Evolutionary conservation across 2,888 invertebrate genomes (phyloP).

Genomic region (Apoda limacodes): DNA sequence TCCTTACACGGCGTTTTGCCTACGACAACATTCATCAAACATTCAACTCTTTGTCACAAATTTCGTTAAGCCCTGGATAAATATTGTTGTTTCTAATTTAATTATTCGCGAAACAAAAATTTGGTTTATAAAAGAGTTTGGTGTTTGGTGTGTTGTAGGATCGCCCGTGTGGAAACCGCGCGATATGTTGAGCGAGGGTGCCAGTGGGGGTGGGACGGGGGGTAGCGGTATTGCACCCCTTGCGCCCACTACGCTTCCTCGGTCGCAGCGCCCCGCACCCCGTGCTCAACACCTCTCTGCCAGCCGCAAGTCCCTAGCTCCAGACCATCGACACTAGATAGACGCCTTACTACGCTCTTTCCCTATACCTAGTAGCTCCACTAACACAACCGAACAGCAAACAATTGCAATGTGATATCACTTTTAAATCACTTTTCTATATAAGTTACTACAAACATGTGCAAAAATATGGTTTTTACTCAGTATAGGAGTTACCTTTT

Average conservation of each 20-base stretch:
- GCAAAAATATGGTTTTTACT: no score
- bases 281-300: conserved; percentile 59
- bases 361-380: conserved; percentile 6
- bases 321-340: conserved; percentile 56
- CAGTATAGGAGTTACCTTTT: no score
- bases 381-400: no score
- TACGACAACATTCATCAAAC: conserved; percentile 67
- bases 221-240: conserved; percentile 27
- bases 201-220: conserved; percentile 28
- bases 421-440: no score
- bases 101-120: no score
- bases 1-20: conserved; percentile 24
- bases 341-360: conserved; percentile 12
- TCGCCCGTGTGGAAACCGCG: conserved; percentile 99
- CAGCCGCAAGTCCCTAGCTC: conserved; percentile 67
- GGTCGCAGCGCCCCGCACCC: conserved; percentile 57
- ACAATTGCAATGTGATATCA: no score
- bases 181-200: conserved; percentile 77
- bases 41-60: conserved; percentile 65
- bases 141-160: conserved; percentile 83
- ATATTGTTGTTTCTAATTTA: conserved; percentile 2
- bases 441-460: no score
- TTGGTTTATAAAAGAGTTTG: conserved; percentile 57
- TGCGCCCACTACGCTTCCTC: conserved; percentile 57
- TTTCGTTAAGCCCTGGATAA: conserved; percentile 46